Conservation (phyloP, 2,888 invertebrate species). For the Eurois occulta region DNA sequence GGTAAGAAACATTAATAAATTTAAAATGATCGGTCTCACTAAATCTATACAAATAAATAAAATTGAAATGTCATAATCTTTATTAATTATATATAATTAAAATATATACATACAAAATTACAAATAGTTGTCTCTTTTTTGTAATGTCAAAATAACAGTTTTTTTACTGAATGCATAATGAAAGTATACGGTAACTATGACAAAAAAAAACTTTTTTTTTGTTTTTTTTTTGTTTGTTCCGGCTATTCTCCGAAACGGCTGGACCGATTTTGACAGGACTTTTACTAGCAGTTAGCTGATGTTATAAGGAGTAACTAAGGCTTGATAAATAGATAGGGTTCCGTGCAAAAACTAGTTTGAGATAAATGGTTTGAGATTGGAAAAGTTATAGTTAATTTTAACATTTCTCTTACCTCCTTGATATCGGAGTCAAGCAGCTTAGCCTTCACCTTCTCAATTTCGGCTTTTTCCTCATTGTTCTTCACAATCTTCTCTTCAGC, state of each 20-base stretch:
- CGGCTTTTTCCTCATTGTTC: constrained; percentile 86
- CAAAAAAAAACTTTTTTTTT: background rate
- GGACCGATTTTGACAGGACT: background rate
- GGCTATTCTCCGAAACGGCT: background rate
- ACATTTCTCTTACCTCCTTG: constrained; percentile 79
- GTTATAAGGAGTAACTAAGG: background rate
- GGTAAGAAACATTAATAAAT: constrained; percentile 60
- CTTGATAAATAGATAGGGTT: no score
- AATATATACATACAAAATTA: no score
- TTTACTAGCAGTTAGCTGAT: background rate
- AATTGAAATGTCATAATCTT: background rate
- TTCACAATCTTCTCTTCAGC: constrained; percentile 82
- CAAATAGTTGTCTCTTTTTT: no score
- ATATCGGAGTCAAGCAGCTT: constrained; percentile 89
- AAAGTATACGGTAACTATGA: no score
- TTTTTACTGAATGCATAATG: no score
- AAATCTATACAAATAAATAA: background rate
- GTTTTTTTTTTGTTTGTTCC: background rate
- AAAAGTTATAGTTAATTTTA: background rate
- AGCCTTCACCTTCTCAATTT: constrained; percentile 93
- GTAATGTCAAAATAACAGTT: background rate
- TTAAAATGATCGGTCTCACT: background rate
- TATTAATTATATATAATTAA: no score
- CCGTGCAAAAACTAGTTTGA: no score
- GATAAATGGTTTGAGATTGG: background rate